Evolutionary conservation across 1,140 invertebrate genomes (phyloP), one percentile per base, ranked within the genome.

Genomic region (Melitaea cinxia): DNA sequence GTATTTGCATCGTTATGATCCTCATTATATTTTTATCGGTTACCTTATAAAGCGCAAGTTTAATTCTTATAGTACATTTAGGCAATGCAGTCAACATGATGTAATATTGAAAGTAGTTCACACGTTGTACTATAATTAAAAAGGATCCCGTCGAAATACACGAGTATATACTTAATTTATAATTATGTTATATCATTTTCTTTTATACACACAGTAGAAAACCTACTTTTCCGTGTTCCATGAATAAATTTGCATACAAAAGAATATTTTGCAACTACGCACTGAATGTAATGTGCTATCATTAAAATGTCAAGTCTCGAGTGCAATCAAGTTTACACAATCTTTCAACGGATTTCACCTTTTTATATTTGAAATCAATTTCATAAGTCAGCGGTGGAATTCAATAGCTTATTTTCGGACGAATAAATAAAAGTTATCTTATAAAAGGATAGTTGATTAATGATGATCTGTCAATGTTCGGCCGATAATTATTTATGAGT

Each of bases 341-440:
- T 47, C 21, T 47, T 47, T 23, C 19, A 23, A 47, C 4, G 42
- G 45, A 54, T 62, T 42, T 54, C 30, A 3, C n/a, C n/a, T 47
- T 47, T 26, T 14, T 28, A 23, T 45, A 39, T 52, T 53, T 14
- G 7, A 12, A 62, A 65, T 65, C 45, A 60, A 65, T 75, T 74
- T 72, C 23, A 72, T 57, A 55, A 73, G 57, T 64, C 57, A 63
- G 55, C 65, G 56, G 49, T 57, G 56, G 45, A 65, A 64, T 68
- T 71, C 50, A 70, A 73, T 67, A 64, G 47, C 50, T 74, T 74
- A 75, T 69, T 75, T 58, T 72, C 59, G 54, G 68, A 52, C 63
- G 33, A 70, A 71, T 64, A 72, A 74, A 78, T 75, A 67, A 72
- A 78, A 75, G 65, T 73, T 72, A 68, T 68, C 55, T 70, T 64